These are phyloP conservation scores for Rana temporaria DNA, from an alignment of 2,113 vertebrate species.

Conservation along the genomic window DNA sequence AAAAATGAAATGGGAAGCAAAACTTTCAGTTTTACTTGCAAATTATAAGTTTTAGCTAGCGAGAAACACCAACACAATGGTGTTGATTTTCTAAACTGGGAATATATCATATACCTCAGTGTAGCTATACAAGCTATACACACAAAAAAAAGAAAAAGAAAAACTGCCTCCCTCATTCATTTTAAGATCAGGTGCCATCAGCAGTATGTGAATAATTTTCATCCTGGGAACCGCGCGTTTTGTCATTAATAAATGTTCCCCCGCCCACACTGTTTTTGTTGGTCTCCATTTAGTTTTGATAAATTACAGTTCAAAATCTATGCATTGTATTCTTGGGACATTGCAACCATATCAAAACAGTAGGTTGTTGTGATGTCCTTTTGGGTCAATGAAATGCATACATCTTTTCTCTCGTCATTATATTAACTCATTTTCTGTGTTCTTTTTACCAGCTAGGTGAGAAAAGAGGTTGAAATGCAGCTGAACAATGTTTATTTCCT, in stretches of 20 bases:
- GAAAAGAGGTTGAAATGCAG: background rate
- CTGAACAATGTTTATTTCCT: background rate
- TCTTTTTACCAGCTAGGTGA: background rate
- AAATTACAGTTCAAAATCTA: slow-evolving; percentile 5
- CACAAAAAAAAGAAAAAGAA: no score
- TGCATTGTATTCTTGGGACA: background rate
- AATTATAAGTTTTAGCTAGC: no score
- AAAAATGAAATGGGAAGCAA: no score
- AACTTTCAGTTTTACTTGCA: no score
- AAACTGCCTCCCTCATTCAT: background rate
- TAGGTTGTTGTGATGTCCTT: slow-evolving; percentile 33
- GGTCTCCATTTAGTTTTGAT: slow-evolving; percentile 25
- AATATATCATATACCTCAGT: no score
- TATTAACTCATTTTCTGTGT: background rate
- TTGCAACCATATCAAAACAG: slow-evolving; percentile 18
- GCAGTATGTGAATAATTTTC: background rate
- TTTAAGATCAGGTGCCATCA: background rate
- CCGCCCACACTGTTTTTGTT: slow-evolving; percentile 20
- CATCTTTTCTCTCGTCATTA: slow-evolving; percentile 4
- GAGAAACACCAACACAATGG: no score
- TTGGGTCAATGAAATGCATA: slow-evolving; percentile 23
- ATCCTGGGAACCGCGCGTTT: background rate
- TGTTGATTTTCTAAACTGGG: no score
- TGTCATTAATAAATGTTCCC: slow-evolving; percentile 2
- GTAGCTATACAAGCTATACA: no score